Conservation (phyloP, 1,140 invertebrate genomes). For the Lordiphosa clarofinis region DNA sequence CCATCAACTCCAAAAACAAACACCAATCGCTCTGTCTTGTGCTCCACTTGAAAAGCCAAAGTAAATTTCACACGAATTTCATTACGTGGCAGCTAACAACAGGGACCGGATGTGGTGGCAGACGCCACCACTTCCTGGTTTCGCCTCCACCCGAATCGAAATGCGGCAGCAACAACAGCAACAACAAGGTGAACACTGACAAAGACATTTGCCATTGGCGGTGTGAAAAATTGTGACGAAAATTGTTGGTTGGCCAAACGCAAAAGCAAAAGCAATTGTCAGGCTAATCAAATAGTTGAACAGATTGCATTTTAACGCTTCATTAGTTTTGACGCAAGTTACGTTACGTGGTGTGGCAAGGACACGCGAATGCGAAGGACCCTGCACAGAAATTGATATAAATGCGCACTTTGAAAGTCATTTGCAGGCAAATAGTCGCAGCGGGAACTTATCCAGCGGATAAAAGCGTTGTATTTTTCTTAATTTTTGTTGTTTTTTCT, state of each 20-base stretch:
- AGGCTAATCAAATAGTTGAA: conserved; percentile 51
- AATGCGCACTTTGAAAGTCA: conserved; percentile 67
- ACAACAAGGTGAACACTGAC: background rate
- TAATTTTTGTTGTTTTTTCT: conserved; percentile 31
- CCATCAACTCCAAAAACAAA: conserved; percentile 6
- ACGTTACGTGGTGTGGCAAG: conserved; percentile 16
- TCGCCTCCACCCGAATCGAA: conserved; percentile 1
- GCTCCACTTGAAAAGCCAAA: background rate
- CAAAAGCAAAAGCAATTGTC: conserved; percentile 1
- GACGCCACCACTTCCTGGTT: conserved; percentile 23
- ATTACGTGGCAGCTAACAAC: conserved; percentile 11
- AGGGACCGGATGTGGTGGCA: conserved; percentile 6
- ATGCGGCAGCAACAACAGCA: too few species aligned
- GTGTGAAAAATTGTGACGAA: conserved; percentile 6
- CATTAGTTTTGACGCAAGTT: conserved; percentile 57
- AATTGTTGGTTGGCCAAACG: conserved; percentile 20
- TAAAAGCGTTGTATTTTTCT: conserved; percentile 48
- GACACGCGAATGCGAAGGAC: conserved; percentile 2
- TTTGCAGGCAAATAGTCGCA: conserved; percentile 62
- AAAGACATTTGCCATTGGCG: background rate
- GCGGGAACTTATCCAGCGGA: conserved; percentile 41
- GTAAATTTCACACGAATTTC: conserved; percentile 36
- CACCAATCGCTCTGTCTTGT: background rate
- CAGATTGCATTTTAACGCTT: conserved; percentile 57
- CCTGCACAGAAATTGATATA: conserved; percentile 52